Conservation (phyloP, 2,888 invertebrate species). For the Trissolcus brochymenae region DNA sequence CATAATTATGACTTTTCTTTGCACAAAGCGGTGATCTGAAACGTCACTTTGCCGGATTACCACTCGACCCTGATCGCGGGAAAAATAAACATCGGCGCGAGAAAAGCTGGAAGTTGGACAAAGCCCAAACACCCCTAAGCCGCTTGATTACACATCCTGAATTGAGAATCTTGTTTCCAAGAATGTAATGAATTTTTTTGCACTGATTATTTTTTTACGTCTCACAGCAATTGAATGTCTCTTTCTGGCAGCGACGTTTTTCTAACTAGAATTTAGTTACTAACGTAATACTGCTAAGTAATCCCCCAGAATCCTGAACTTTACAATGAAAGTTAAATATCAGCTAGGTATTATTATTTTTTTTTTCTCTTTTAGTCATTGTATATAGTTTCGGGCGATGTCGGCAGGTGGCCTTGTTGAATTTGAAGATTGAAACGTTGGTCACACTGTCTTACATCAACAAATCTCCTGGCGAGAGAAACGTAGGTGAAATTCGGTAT, state of each 20-base stretch:
- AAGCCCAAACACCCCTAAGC: conserved; percentile 36
- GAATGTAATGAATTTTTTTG: conserved; percentile 47
- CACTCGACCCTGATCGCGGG: conserved; percentile 15
- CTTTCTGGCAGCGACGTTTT: no score
- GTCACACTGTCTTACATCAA: conserved; percentile 7
- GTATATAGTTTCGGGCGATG: background rate
- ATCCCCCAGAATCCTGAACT: no score
- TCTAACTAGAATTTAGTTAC: no score
- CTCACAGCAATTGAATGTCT: conserved; percentile 7
- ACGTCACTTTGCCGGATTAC: conserved; percentile 31
- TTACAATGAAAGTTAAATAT: no score
- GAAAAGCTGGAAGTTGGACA: conserved; percentile 38
- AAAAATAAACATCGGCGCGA: conserved; percentile 31
- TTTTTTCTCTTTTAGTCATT: no score
- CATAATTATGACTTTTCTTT: conserved; percentile 34
- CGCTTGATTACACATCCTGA: conserved; percentile 46
- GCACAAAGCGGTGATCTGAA: conserved; percentile 44
- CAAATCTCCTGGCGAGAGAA: conserved; percentile 3
- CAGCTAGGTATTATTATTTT: no score
- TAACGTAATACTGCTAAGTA: no score
- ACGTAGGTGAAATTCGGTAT: conserved; percentile 31
- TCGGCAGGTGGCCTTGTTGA: background rate
- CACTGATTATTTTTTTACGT: conserved; percentile 39
- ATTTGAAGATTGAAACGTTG: background rate
- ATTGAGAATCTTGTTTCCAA: conserved; percentile 46